Base-by-base conservation (phyloP, 2,888 invertebrate genomes). In the Ornithoptera priamus region DNA sequence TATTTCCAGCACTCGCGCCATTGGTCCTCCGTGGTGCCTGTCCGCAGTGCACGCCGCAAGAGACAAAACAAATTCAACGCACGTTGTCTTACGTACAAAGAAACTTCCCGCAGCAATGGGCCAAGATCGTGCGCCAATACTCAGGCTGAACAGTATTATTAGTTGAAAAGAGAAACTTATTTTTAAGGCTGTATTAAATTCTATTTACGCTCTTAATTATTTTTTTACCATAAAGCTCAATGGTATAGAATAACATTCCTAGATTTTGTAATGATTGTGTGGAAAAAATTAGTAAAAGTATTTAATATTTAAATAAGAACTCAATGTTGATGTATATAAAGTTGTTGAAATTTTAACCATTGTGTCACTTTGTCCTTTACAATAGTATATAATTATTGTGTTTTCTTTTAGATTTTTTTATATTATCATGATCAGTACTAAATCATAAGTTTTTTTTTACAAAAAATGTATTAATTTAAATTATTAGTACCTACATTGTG, bases 51-150 rank as follows among this genome's bases (percentile, higher is more conserved):
- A 89, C 93, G 4, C 94, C 94, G 4, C 93, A 94, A 78, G 96
- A 96, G 83, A 94, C 94, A 65, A 93, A 94, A 75, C 96, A 96
- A 88, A 96, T 96, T 77, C 95, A 96, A 82, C 94, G 94, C 82
- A 96, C 96, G 46, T 91, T 96, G 17, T 94, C 95, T 22, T 95
- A 95, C 86, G 95, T 96, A 68, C 96, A 96, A 81, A 92, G 95
- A 76, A 94, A 95, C 85, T 96, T 94, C 81, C 96, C 96, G 8
- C 95, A 95, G 78, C 96, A 96, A 84, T 96, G 96, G 96, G 93
- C 94, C 67, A 96, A 95, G 87, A 93, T 96, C 75, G 92, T 96
- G 24, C 94, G 94, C 80, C 95, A 95, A 77, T 96, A 95, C 80
- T 93, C 95, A 15, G 95, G 94, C 71, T 94, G 70, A 64, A 59